phyloP scores from a whole-genome alignment of 2,888 invertebrate genomes.

The Mayetiola destructor region DNA sequence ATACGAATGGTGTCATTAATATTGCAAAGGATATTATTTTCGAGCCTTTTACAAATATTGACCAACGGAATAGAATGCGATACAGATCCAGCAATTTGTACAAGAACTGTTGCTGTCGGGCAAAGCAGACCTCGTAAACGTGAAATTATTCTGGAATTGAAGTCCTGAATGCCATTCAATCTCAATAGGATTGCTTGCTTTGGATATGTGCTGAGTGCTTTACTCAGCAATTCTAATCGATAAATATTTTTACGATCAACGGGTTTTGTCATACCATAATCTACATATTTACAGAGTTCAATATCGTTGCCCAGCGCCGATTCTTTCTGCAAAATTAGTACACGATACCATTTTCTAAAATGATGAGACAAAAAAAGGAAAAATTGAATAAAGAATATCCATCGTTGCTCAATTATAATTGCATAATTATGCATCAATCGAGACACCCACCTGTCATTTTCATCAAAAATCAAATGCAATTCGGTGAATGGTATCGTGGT shows the following conservation, averaged over 20 bases:
- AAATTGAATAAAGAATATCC: too few species aligned
- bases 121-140: slow-evolving; percentile 46
- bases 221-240: slow-evolving; percentile 38
- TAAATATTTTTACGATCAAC: slow-evolving; percentile 34
- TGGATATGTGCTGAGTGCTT: slow-evolving; percentile 42
- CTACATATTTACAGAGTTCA: slow-evolving; percentile 31
- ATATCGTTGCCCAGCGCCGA: slow-evolving; percentile 35
- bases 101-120: slow-evolving; percentile 34
- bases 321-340: slow-evolving; percentile 28
- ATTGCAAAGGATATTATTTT: slow-evolving; percentile 47
- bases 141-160: slow-evolving; percentile 37
- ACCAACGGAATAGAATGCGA: not conserved
- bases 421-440: too few species aligned
- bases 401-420: too few species aligned
- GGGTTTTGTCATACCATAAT: slow-evolving; percentile 38
- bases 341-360: slow-evolving; percentile 38
- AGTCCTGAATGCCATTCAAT: slow-evolving; percentile 42
- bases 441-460: slow-evolving; percentile 27
- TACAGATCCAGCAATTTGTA: slow-evolving; percentile 26
- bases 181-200: slow-evolving; percentile 44
- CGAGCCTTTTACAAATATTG: slow-evolving; percentile 48
- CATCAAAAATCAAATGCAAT: slow-evolving; percentile 37
- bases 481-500: slow-evolving; percentile 27
- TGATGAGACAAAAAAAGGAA: too few species aligned
- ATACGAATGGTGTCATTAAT: slow-evolving; percentile 54